Evolutionary conservation across 2,797 vertebrate genomes (phyloP).

Genomic region (Mionectes olivaceus): DNA sequence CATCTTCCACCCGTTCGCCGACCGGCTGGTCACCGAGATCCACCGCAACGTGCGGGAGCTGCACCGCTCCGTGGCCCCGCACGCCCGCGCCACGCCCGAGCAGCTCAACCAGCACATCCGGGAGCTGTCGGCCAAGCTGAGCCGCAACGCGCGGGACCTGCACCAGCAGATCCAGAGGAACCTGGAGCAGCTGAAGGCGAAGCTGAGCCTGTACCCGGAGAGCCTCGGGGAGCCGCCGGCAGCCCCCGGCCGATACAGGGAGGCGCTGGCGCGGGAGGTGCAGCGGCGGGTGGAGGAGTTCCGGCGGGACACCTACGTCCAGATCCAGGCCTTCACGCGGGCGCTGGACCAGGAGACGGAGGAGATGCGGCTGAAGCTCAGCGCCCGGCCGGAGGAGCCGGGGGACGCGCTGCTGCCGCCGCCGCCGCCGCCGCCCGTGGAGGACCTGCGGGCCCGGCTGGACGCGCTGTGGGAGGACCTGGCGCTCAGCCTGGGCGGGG

Average conservation of each 20-base stretch:
- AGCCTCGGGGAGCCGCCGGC: neutral
- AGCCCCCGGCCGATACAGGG: slow-evolving; percentile 66
- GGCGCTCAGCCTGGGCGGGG: slow-evolving; percentile 29
- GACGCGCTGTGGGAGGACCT: slow-evolving; percentile 66
- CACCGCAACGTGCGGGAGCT: slow-evolving; percentile 61
- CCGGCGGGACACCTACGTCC: slow-evolving; percentile 53
- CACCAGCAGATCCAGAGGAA: slow-evolving; percentile 76
- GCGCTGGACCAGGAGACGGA: slow-evolving; percentile 62
- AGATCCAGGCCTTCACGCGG: slow-evolving; percentile 66
- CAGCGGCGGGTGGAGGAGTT: slow-evolving; percentile 75
- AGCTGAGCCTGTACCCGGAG: slow-evolving; percentile 44
- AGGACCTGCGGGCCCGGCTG: slow-evolving; percentile 74
- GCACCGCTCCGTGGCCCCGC: slow-evolving; percentile 54
- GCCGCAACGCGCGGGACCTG: slow-evolving; percentile 68
- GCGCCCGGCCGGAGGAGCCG: neutral
- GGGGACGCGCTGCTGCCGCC: neutral
- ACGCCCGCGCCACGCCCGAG: slow-evolving; percentile 22
- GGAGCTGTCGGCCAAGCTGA: slow-evolving; percentile 69
- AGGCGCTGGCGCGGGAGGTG: slow-evolving; percentile 82
- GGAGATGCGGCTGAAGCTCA: slow-evolving; percentile 64
- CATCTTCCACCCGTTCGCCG: slow-evolving; percentile 72
- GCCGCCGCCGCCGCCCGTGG: neutral
- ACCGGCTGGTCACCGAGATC: slow-evolving; percentile 81
- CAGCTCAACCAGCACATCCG: slow-evolving; percentile 68
- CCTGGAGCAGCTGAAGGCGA: slow-evolving; percentile 78